phyloP scores from a whole-genome alignment of 1,140 invertebrate species.

The Macrobrachium rosenbergii region DNA sequence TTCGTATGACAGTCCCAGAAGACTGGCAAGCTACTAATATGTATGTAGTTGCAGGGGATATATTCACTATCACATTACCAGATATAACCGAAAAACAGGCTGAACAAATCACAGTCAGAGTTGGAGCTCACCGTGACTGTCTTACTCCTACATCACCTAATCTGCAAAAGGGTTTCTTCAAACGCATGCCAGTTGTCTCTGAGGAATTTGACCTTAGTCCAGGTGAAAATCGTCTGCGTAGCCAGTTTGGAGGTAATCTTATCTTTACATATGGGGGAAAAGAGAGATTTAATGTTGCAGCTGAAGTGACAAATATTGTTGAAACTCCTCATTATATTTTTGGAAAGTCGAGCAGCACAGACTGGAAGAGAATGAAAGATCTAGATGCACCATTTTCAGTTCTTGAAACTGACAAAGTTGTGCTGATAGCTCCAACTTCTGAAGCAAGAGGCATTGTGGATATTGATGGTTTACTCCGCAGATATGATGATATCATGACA shows the following conservation, averaged over 20 bases:
- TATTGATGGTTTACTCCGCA: background rate
- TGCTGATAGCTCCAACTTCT: conserved; percentile 15
- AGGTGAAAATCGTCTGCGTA: conserved; percentile 23
- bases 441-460: conserved; percentile 5
- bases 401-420: conserved; percentile 26
- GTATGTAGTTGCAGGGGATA: conserved; percentile 26
- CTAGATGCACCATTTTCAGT: conserved; percentile 25
- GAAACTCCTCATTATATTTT: conserved; percentile 27
- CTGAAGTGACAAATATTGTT: conserved; percentile 37
- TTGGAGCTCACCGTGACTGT: conserved; percentile 33
- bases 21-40: conserved; percentile 39
- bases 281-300: background rate
- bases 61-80: conserved; percentile 24
- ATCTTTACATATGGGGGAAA: conserved; percentile 34
- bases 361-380: conserved; percentile 1
- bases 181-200: conserved; percentile 30
- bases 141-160: conserved; percentile 15
- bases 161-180: background rate
- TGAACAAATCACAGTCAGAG: conserved; percentile 32
- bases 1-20: conserved; percentile 41
- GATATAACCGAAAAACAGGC: background rate
- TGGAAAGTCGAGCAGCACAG: background rate
- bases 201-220: conserved; percentile 41
- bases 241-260: conserved; percentile 44
- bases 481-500: conserved; percentile 27